Evolutionary conservation across 2,888 invertebrate genomes (phyloP).

Genomic region (Phyllotreta cruciferae): DNA sequence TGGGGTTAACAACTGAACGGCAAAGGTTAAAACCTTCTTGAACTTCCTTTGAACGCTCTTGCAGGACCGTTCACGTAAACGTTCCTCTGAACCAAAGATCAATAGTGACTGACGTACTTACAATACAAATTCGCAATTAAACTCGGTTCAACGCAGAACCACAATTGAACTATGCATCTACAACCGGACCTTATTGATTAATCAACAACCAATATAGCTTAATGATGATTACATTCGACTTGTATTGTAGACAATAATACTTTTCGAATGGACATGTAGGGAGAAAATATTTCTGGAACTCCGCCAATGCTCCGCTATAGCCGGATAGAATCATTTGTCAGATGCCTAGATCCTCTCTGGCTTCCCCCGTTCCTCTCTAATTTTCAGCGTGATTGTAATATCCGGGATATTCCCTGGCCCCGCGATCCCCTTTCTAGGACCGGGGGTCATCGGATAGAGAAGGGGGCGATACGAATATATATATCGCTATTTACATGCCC

Average conservation of each 20-base stretch:
- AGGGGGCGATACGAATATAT: background rate
- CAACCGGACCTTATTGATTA: too few species aligned
- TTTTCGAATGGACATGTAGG: background rate
- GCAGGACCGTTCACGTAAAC: too few species aligned
- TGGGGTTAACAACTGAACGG: too few species aligned
- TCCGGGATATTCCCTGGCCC: constrained; percentile 56
- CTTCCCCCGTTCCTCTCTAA: constrained; percentile 43
- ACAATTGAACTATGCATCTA: too few species aligned
- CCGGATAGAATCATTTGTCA: constrained; percentile 30
- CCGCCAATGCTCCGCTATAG: constrained; percentile 4
- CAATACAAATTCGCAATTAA: too few species aligned
- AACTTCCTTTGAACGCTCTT: too few species aligned
- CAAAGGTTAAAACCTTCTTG: too few species aligned
- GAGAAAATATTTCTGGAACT: background rate
- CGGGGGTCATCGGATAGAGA: constrained; percentile 19
- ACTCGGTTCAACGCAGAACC: too few species aligned
- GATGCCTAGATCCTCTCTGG: constrained; percentile 27
- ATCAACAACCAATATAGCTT: too few species aligned
- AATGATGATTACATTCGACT: too few species aligned
- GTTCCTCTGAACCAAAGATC: too few species aligned
- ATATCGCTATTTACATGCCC: constrained; percentile 10
- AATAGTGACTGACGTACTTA: too few species aligned
- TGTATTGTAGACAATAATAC: background rate
- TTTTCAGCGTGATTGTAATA: constrained; percentile 57
- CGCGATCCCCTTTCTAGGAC: constrained; percentile 7